phyloP scores from a whole-genome alignment of 2,113 vertebrate genomes.

The Sapajus apella region DNA sequence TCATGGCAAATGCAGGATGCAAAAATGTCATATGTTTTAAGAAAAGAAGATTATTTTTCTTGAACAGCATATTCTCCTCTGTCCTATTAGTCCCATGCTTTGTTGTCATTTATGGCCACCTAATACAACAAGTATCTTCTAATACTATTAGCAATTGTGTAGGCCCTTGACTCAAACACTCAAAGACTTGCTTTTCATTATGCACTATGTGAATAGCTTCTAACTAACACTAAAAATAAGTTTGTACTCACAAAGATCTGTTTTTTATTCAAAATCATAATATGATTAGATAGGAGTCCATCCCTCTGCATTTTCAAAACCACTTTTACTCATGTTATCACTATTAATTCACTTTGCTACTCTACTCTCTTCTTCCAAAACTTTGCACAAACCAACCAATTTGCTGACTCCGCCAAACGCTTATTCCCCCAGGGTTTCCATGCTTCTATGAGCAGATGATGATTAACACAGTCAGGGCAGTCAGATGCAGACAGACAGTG shows the following conservation, averaged over 20 bases:
- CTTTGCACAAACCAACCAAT: conserved; percentile 15
- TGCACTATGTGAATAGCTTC: conserved; percentile 35
- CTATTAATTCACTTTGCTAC: conserved; percentile 11
- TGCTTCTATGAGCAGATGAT: not conserved
- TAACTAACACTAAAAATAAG: conserved; percentile 21
- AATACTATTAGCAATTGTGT: not conserved
- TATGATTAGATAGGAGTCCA: not conserved
- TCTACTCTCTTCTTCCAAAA: conserved; percentile 14
- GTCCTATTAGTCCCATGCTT: conserved; percentile 53
- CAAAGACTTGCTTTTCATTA: conserved; percentile 62
- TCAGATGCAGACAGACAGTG: not conserved
- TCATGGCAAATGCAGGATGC: conserved; percentile 56
- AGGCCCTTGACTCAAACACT: conserved; percentile 67
- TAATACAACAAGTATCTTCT: conserved; percentile 55
- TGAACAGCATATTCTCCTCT: conserved; percentile 58
- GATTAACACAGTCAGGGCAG: conserved; percentile 14
- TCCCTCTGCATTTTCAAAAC: not conserved
- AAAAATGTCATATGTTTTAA: conserved; percentile 31
- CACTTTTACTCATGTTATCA: conserved; percentile 66
- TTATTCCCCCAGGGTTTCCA: not conserved
- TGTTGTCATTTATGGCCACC: conserved; percentile 42
- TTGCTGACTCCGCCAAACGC: not conserved
- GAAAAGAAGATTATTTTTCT: conserved; percentile 61
- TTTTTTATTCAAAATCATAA: conserved; percentile 34
- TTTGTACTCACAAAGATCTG: not conserved